Conservation (phyloP, 2,113 vertebrate genomes). For the Puma concolor region DNA sequence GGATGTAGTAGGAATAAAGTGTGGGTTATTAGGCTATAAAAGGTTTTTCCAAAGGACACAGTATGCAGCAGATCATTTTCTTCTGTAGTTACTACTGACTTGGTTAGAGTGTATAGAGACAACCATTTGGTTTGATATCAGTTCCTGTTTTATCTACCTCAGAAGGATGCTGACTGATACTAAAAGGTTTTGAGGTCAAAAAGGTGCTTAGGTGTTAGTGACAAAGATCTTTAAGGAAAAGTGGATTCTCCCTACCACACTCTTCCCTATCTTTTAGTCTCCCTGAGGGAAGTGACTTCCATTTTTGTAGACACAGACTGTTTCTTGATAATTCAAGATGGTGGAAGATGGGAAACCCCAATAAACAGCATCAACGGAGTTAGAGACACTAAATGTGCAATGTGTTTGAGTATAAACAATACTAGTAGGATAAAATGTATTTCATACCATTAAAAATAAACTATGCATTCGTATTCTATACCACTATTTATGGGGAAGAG, state of each 20-base stretch:
- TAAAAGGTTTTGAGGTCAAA: neutral
- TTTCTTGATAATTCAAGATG: neutral
- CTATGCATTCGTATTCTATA: neutral
- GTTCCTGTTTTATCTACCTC: neutral
- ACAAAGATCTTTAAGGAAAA: slow-evolving; percentile 24
- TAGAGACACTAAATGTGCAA: neutral
- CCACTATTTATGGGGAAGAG: neutral
- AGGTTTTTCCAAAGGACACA: neutral
- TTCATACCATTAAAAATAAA: neutral
- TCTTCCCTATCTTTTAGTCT: neutral
- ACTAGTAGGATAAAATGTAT: neutral
- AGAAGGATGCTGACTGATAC: neutral
- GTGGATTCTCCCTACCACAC: neutral
- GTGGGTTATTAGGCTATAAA: neutral
- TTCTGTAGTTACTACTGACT: neutral
- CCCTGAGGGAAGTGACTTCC: neutral
- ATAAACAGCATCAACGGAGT: neutral
- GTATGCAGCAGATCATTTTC: neutral
- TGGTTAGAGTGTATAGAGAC: neutral
- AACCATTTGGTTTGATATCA: neutral
- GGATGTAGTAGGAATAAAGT: neutral
- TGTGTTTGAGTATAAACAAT: neutral
- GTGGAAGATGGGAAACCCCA: neutral
- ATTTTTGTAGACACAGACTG: neutral
- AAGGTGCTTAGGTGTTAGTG: neutral